Conservation (phyloP, 2,888 invertebrate species). For the Rhaphigaster nebulosa region DNA sequence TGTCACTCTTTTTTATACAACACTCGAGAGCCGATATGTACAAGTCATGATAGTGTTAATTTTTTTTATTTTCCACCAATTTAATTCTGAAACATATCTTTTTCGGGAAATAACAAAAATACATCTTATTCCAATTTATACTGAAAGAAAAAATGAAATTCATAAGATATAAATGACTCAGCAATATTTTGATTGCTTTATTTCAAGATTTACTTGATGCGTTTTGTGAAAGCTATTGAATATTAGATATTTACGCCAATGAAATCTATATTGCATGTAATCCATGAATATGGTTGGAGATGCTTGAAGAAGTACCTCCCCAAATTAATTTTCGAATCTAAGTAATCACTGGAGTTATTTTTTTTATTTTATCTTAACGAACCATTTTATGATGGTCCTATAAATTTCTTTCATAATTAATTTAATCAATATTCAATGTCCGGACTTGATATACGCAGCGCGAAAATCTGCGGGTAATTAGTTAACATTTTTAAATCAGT, state of each 20-base stretch:
- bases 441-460: not conserved
- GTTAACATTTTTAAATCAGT: not conserved
- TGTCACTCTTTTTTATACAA: not conserved
- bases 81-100: not conserved
- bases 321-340: not conserved
- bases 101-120: not conserved
- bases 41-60: not conserved
- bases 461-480: not conserved
- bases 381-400: not conserved
- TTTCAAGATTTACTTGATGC: too few species aligned
- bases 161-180: too few species aligned
- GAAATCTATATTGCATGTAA: too few species aligned
- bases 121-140: not conserved
- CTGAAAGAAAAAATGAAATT: too few species aligned
- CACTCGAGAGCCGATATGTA: not conserved
- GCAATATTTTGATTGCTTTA: too few species aligned
- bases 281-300: not conserved
- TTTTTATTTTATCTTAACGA: conserved; percentile 25
- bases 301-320: not conserved
- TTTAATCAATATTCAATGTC: not conserved
- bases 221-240: too few species aligned
- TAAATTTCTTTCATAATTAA: not conserved
- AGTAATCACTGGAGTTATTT: not conserved
- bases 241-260: too few species aligned
- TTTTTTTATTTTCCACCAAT: not conserved